These are phyloP conservation scores for Cyaniris semiargus DNA, from an alignment of 2,888 invertebrate genomes.

Conservation along the genomic window DNA sequence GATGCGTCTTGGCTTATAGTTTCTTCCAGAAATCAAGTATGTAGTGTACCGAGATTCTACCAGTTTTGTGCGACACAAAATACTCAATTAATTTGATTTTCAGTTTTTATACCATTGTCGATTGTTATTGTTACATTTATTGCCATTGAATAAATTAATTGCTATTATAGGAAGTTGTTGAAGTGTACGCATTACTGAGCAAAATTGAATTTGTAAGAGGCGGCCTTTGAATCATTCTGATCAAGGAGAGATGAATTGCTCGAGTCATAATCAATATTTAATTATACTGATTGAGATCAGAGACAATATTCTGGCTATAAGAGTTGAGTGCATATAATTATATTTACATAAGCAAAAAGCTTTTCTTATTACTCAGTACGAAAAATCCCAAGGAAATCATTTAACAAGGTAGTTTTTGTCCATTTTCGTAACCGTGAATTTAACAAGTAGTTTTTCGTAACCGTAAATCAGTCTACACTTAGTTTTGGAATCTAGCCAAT, in stretches of 20 bases:
- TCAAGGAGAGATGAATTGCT: constrained; percentile 30
- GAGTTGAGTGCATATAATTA: constrained; percentile 2
- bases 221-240: constrained; percentile 12
- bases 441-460: too few species aligned
- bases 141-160: background rate
- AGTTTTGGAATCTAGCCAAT: too few species aligned
- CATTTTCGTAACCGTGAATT: too few species aligned
- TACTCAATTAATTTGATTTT: background rate
- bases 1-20: too few species aligned
- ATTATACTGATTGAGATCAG: constrained; percentile 26
- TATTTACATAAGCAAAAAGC: background rate
- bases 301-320: constrained; percentile 55
- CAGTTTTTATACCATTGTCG: background rate
- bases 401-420: too few species aligned
- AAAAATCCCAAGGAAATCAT: background rate
- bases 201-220: constrained; percentile 1
- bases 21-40: too few species aligned
- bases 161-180: background rate
- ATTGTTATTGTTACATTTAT: background rate
- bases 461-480: too few species aligned
- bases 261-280: constrained; percentile 27
- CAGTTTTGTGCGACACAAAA: too few species aligned
- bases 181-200: background rate
- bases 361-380: background rate
- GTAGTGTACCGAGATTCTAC: too few species aligned